Conservation (phyloP, 2,888 invertebrate species). For the Ametastegia equiseti region DNA sequence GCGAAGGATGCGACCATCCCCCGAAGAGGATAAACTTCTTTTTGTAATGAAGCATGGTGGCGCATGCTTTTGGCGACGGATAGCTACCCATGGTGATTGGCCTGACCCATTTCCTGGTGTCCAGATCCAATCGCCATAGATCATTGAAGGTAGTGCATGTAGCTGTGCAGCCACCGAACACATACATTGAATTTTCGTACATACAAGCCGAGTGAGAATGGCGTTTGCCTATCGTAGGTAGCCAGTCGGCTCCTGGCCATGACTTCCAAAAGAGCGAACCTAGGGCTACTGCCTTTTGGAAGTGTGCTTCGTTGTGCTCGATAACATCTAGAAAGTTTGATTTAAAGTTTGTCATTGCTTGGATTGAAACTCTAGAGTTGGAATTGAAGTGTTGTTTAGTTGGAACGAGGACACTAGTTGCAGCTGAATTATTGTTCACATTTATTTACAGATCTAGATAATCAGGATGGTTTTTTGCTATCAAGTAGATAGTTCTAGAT, state of each 20-base stretch:
- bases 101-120: constrained; percentile 89
- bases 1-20: constrained; percentile 96
- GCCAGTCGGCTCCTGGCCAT: constrained; percentile 78
- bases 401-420: no score
- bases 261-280: constrained; percentile 88
- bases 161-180: constrained; percentile 97
- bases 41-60: constrained; percentile 92
- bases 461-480: no score
- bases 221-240: constrained; percentile 90
- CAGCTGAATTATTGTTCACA: no score
- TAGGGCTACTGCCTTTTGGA: constrained; percentile 86
- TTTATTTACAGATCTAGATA: no score
- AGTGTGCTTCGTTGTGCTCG: constrained; percentile 84
- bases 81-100: constrained; percentile 91
- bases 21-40: constrained; percentile 93
- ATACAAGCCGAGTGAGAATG: constrained; percentile 95
- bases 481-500: no score
- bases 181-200: constrained; percentile 91
- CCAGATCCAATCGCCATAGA: constrained; percentile 95
- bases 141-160: constrained; percentile 98
- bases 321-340: constrained; percentile 84
- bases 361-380: background rate
- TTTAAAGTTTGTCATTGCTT: constrained; percentile 31
- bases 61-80: constrained; percentile 97
- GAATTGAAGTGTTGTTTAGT: no score